Evolutionary conservation across 2,888 invertebrate genomes (phyloP).

Genomic region (Erebia palarica): DNA sequence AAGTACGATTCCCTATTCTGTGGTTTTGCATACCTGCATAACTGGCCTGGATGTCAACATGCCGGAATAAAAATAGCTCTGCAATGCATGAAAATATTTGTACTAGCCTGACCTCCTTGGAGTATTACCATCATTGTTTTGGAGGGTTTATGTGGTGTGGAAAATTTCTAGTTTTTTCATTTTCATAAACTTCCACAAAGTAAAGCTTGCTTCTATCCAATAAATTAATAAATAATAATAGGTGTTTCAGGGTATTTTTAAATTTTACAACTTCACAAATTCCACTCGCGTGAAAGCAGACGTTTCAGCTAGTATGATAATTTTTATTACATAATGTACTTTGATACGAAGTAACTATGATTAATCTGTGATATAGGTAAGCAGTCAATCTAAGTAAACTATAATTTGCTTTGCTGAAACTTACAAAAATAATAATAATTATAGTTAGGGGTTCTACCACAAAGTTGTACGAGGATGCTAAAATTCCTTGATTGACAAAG

Average conservation of each 20-base stretch:
- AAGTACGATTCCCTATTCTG: no score
- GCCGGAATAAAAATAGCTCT: constrained; percentile 3
- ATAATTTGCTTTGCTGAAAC: neutral
- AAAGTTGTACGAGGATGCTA: neutral
- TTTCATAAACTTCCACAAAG: no score
- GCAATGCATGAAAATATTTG: constrained; percentile 7
- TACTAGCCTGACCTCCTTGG: constrained; percentile 5
- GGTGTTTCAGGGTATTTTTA: no score
- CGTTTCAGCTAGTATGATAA: no score
- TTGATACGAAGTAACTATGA: neutral
- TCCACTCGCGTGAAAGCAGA: no score
- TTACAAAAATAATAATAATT: neutral
- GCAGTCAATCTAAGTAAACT: neutral
- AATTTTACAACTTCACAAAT: no score
- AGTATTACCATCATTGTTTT: no score
- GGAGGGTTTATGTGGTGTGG: no score
- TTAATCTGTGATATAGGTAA: no score
- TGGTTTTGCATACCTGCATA: neutral
- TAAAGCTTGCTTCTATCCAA: no score
- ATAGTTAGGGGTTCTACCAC: neutral
- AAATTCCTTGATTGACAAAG: neutral
- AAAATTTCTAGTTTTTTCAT: no score
- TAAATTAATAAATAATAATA: no score
- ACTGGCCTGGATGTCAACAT: neutral
- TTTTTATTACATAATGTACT: neutral